A percentile compares a stretch with the other conserved stretches of the same genome.
Conservation (phyloP, 2,888 invertebrate genomes). For the Eupithecia abbreviata region DNA sequence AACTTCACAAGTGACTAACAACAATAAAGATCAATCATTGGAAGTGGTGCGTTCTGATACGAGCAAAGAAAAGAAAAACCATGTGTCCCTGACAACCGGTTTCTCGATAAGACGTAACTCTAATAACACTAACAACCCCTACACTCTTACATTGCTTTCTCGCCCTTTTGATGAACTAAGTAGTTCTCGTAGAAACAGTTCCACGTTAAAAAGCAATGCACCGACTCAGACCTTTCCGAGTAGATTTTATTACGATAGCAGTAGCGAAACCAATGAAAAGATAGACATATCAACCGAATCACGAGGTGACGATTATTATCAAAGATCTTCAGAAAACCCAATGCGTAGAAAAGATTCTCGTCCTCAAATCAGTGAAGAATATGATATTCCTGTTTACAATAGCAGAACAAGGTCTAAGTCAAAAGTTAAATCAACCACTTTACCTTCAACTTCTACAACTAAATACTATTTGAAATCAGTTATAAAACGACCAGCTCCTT, state of each 20-base stretch:
- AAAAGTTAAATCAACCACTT: conserved; percentile 47
- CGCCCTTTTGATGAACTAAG: conserved; percentile 66
- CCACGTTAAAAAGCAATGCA: conserved; percentile 14
- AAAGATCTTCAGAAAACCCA: conserved; percentile 51
- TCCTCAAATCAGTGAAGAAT: conserved; percentile 54
- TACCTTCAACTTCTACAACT: conserved; percentile 52
- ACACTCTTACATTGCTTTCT: conserved; percentile 75
- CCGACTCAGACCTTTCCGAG: conserved; percentile 50
- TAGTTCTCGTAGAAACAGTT: conserved; percentile 40
- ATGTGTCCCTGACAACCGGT: conserved; percentile 76
- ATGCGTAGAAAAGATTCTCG: conserved; percentile 58
- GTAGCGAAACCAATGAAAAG: conserved; percentile 54
- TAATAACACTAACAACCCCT: conserved; percentile 73
- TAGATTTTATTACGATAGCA: conserved; percentile 59
- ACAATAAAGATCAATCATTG: conserved; percentile 58
- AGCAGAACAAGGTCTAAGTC: conserved; percentile 44
- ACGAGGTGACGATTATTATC: conserved; percentile 43
- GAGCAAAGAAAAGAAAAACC: conserved; percentile 65
- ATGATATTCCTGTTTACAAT: conserved; percentile 59
- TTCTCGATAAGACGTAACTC: conserved; percentile 76
- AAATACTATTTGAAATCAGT: conserved; percentile 71
- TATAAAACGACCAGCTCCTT: conserved; percentile 65
- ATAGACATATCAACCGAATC: conserved; percentile 47
- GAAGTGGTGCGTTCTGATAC: conserved; percentile 60
- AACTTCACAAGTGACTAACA: conserved; percentile 64